Percentiles rank a stretch among this genome's conserved stretches.
These are phyloP conservation scores for Silurus lanzhouensis DNA, from an alignment of 2,797 vertebrate genomes.

Conservation along the genomic window DNA sequence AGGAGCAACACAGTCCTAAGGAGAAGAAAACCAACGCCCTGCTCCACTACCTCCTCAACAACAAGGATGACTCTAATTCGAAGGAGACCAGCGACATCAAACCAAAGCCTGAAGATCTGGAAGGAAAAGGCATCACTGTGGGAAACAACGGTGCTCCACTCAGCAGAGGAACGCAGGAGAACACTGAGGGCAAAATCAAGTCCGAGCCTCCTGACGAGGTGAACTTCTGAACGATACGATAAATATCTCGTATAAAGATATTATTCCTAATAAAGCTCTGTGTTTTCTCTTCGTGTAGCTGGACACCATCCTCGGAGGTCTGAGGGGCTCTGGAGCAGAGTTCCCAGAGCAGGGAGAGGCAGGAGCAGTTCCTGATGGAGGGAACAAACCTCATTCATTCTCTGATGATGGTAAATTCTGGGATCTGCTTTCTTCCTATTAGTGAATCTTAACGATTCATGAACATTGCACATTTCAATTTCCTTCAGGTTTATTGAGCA, in stretches of 20 bases:
- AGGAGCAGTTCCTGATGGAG: slow-evolving; percentile 55
- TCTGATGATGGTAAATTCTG: slow-evolving; percentile 33
- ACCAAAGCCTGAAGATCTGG: slow-evolving; percentile 85
- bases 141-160: slow-evolving; percentile 68
- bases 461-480: too few species aligned
- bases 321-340: slow-evolving; percentile 74
- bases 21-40: slow-evolving; percentile 77
- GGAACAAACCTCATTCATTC: slow-evolving; percentile 71
- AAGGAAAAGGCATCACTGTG: slow-evolving; percentile 76
- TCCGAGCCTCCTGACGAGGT: slow-evolving; percentile 89
- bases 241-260: not conserved
- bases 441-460: too few species aligned
- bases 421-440: not conserved
- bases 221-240: slow-evolving; percentile 7
- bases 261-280: not conserved
- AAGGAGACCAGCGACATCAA: slow-evolving; percentile 84
- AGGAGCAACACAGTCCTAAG: slow-evolving; percentile 90
- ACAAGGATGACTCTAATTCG: slow-evolving; percentile 46
- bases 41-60: slow-evolving; percentile 91
- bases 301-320: slow-evolving; percentile 90
- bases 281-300: slow-evolving; percentile 69
- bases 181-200: slow-evolving; percentile 86
- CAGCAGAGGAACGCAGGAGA: slow-evolving; percentile 74
- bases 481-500: slow-evolving; percentile 73
- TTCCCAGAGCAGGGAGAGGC: slow-evolving; percentile 33